Percentiles rank a stretch among this genome's conserved stretches.
Evolutionary conservation across 2,797 vertebrate species (phyloP).

Genomic region (Antennarius maculatus): DNA sequence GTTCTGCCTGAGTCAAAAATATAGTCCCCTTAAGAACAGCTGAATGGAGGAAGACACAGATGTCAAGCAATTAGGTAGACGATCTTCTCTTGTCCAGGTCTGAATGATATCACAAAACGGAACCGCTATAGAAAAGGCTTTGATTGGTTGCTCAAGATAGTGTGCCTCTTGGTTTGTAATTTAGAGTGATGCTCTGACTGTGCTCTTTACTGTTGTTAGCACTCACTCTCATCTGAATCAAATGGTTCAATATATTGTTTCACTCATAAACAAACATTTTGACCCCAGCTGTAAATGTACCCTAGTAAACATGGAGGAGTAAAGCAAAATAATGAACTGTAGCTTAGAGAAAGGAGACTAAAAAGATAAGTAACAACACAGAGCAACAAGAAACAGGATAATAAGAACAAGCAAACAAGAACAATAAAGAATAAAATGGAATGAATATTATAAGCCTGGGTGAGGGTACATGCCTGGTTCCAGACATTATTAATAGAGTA

Average conservation of each 20-base stretch:
- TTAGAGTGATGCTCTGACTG: slow-evolving; percentile 42
- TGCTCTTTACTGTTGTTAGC: slow-evolving; percentile 17
- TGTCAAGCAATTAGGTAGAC: slow-evolving; percentile 62
- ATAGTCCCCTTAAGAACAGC: slow-evolving; percentile 51
- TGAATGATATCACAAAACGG: slow-evolving; percentile 50
- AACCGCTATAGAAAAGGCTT: slow-evolving; percentile 28
- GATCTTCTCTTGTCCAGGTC: slow-evolving; percentile 32
- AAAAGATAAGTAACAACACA: background rate
- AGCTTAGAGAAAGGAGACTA: slow-evolving; percentile 1
- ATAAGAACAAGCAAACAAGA: background rate
- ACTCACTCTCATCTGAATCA: slow-evolving; percentile 8
- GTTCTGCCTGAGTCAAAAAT: slow-evolving; percentile 42
- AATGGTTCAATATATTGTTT: slow-evolving; percentile 9
- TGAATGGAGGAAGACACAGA: slow-evolving; percentile 34
- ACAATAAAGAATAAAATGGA: too few relatives aligned
- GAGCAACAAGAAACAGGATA: background rate
- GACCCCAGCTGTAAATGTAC: background rate
- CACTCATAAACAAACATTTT: background rate
- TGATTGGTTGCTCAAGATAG: slow-evolving; percentile 45
- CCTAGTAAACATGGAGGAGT: background rate
- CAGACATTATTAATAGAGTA: slow-evolving; percentile 67
- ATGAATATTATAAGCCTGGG: background rate
- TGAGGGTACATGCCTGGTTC: slow-evolving; percentile 35
- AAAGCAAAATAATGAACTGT: slow-evolving; percentile 5
- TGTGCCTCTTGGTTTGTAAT: slow-evolving; percentile 44